Conservation (phyloP, 1,140 invertebrate species). For the Heliothis virescens region DNA sequence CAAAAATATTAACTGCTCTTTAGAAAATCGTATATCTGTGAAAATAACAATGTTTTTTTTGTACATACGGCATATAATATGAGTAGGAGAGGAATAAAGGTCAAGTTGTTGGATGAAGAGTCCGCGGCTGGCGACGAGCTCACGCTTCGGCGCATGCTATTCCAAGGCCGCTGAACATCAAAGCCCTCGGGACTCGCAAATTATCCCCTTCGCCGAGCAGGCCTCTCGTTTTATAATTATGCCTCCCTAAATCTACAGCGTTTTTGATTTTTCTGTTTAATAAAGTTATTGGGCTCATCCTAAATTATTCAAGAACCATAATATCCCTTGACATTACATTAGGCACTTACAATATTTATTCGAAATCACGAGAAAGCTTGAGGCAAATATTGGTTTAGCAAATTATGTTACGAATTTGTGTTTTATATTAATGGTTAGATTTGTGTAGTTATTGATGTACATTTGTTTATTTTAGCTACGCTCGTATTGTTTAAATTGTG, state of each 20-base stretch:
- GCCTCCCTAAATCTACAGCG: slow-evolving; percentile 45
- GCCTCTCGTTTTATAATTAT: slow-evolving; percentile 55
- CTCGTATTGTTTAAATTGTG: no score
- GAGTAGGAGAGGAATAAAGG: slow-evolving; percentile 47
- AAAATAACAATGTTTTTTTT: no score
- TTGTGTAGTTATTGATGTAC: no score
- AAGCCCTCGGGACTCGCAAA: slow-evolving; percentile 68
- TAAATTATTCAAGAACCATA: background rate
- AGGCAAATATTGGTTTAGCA: no score
- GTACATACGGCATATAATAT: no score
- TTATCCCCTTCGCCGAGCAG: slow-evolving; percentile 73
- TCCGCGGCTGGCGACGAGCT: slow-evolving; percentile 45
- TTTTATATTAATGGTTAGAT: no score
- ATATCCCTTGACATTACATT: slow-evolving; percentile 3
- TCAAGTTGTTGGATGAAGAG: slow-evolving; percentile 59
- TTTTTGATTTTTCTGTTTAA: slow-evolving; percentile 36
- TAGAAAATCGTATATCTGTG: no score
- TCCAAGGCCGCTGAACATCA: slow-evolving; percentile 79
- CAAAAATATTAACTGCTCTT: no score
- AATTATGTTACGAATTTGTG: background rate
- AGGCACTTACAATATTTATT: no score
- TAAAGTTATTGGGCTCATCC: slow-evolving; percentile 5
- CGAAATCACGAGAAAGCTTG: no score
- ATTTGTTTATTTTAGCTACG: no score
- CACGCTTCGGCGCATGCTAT: slow-evolving; percentile 66